Percentiles rank a stretch among this genome's conserved stretches.
These are phyloP conservation scores for Epirrita christyi DNA, from an alignment of 2,888 invertebrate species.

Conservation along the genomic window DNA sequence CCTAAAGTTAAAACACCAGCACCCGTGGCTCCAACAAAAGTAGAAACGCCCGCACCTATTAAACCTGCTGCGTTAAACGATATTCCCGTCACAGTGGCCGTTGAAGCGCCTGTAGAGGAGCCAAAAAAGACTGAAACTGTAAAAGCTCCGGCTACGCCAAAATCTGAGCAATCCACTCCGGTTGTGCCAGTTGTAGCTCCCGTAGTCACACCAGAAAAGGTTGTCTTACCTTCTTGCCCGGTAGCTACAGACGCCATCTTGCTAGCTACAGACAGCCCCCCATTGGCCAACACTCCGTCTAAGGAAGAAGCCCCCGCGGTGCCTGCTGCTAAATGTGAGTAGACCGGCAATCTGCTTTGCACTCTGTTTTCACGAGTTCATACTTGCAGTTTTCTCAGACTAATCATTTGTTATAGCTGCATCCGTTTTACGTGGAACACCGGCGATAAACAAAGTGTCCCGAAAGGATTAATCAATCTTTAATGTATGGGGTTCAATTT, in stretches of 20 bases:
- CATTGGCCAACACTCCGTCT: conserved; percentile 72
- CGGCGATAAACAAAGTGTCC: conserved; percentile 7
- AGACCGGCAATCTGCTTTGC: conserved; percentile 74
- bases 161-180: conserved; percentile 19
- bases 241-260: conserved; percentile 34
- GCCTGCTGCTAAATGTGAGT: conserved; percentile 78
- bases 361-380: conserved; percentile 74
- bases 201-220: conserved; percentile 13
- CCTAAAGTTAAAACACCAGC: conserved; percentile 20
- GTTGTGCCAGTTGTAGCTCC: conserved; percentile 20
- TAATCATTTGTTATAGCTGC: conserved; percentile 70
- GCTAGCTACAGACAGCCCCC: conserved; percentile 66
- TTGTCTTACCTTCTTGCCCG: conserved; percentile 23
- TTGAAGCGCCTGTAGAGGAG: conserved; percentile 15
- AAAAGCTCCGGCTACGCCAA: conserved; percentile 23
- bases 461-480: too few relatives aligned
- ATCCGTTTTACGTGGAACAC: conserved; percentile 61
- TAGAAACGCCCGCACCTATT: conserved; percentile 24
- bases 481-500: too few relatives aligned
- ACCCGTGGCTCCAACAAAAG: conserved; percentile 15
- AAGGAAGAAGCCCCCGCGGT: conserved; percentile 64
- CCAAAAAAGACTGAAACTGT: conserved; percentile 29
- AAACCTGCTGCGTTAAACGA: conserved; percentile 36
- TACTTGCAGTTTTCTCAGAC: conserved; percentile 80
- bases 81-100: conserved; percentile 34